Evolutionary conservation across 2,797 vertebrate genomes (phyloP).

Genomic region (Onychomys arenicola): DNA sequence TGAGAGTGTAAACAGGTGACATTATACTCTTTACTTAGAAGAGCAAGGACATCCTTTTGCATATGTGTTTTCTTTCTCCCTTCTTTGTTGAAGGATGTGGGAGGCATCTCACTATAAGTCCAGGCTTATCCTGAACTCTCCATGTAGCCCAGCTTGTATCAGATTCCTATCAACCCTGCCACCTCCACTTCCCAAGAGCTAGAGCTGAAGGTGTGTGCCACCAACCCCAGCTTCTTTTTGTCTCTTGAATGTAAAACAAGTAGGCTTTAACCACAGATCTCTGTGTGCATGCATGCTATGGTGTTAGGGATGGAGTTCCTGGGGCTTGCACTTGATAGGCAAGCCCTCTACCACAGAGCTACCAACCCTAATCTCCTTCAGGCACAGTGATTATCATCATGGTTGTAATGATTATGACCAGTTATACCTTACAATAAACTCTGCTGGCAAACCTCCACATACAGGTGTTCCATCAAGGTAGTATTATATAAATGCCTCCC

Average conservation of each 20-base stretch:
- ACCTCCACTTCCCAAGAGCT: background rate
- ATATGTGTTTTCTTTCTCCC: background rate
- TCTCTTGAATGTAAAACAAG: background rate
- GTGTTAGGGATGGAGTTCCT: background rate
- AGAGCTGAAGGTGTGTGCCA: background rate
- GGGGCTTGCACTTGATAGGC: background rate
- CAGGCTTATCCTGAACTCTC: background rate
- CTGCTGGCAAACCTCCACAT: too few relatives aligned
- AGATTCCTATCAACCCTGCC: background rate
- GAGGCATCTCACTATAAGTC: background rate
- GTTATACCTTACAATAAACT: background rate
- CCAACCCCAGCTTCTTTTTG: background rate
- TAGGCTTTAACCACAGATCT: constrained; percentile 34
- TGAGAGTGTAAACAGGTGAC: background rate
- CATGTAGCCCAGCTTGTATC: background rate
- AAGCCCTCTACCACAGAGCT: background rate
- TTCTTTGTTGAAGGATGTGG: background rate
- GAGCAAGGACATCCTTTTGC: constrained; percentile 28
- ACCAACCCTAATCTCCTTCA: constrained; percentile 32
- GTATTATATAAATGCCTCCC: background rate
- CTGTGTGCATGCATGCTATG: background rate
- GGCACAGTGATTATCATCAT: constrained; percentile 44
- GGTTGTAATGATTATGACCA: background rate
- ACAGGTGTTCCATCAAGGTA: background rate
- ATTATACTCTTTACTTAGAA: background rate